Conservation (phyloP, 2,797 vertebrate genomes). For the Argentina silus region DNA sequence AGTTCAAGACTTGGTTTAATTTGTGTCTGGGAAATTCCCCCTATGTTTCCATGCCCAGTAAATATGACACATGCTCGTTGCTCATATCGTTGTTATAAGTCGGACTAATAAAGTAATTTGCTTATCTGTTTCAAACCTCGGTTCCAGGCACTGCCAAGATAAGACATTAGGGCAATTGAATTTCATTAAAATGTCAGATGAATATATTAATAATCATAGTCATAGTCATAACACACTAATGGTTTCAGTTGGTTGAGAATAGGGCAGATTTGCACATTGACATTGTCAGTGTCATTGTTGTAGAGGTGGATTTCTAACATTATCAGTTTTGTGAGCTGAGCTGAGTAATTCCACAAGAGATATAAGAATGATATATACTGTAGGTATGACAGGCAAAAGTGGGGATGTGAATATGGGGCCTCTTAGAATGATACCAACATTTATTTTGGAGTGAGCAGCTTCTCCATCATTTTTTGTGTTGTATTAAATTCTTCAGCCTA, state of each 20-base stretch:
- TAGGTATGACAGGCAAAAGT: too few relatives aligned
- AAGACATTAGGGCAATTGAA: constrained; percentile 45
- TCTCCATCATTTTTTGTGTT: too few relatives aligned
- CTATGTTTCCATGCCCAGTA: too few relatives aligned
- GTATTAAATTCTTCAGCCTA: too few relatives aligned
- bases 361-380: too few relatives aligned
- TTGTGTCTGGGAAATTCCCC: too few relatives aligned
- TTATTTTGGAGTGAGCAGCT: too few relatives aligned
- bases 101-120: constrained; percentile 64
- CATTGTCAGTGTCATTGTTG: neutral
- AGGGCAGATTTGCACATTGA: neutral
- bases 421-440: too few relatives aligned
- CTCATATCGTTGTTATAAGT: constrained; percentile 56
- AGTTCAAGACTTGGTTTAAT: neutral
- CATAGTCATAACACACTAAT: neutral
- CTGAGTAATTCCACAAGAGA: too few relatives aligned
- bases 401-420: too few relatives aligned
- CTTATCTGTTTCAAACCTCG: constrained; percentile 69
- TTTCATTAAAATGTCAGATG: constrained; percentile 21
- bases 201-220: constrained; percentile 21
- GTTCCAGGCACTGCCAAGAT: constrained; percentile 73
- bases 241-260: neutral
- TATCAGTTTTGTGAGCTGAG: too few relatives aligned
- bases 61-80: neutral
- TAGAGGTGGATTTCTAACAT: too few relatives aligned